Evolutionary conservation across 2,113 vertebrate genomes (phyloP).

Genomic region (Myotis davidii): DNA sequence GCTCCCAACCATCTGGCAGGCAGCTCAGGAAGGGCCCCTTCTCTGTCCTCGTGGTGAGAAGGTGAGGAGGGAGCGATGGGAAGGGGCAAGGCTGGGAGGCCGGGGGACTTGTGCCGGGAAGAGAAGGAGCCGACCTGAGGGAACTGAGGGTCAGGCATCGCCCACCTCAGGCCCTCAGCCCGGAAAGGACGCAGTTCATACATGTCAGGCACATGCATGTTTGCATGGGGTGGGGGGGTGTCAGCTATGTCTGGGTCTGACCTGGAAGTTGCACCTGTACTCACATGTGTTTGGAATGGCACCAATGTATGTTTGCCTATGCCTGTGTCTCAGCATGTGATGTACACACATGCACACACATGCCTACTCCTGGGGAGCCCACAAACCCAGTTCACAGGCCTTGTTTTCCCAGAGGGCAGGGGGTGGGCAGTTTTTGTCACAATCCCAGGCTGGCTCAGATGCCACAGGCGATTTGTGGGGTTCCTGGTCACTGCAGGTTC

Average conservation of each 20-base stretch:
- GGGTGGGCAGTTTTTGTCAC: not conserved
- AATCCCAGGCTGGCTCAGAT: not conserved
- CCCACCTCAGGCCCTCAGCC: too few relatives aligned
- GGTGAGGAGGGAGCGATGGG: not conserved
- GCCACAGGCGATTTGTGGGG: slow-evolving; percentile 5
- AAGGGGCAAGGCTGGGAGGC: not conserved
- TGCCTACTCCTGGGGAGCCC: not conserved
- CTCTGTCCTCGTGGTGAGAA: not conserved
- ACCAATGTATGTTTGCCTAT: not conserved
- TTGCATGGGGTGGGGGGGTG: not conserved
- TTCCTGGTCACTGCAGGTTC: slow-evolving; percentile 6
- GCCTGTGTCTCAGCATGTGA: not conserved
- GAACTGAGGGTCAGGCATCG: not conserved
- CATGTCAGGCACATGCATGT: not conserved
- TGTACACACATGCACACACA: not conserved
- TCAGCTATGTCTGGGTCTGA: not conserved
- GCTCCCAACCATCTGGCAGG: not conserved
- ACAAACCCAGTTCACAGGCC: not conserved
- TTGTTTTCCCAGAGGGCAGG: not conserved
- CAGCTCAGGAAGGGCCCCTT: not conserved
- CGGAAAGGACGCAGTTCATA: not conserved
- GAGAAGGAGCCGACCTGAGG: not conserved
- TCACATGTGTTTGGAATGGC: not conserved
- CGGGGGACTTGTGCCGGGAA: not conserved
- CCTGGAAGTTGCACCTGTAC: not conserved